Percentiles rank a stretch among this genome's conserved stretches.
phyloP scores from a whole-genome alignment of 1,140 invertebrate genomes.

The Mizuhopecten yessoensis region DNA sequence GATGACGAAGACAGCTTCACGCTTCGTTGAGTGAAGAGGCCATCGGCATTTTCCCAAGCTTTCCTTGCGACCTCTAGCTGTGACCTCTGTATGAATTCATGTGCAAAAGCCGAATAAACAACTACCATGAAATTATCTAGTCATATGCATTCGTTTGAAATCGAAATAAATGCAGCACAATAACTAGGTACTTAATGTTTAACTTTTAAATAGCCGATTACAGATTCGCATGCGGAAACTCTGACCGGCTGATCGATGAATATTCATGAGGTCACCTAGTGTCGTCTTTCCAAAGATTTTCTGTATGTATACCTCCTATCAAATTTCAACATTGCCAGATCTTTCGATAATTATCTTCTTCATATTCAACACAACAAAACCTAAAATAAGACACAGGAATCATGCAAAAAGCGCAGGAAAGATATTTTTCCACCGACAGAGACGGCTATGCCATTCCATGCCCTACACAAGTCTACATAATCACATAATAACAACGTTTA shows the following conservation, averaged over 20 bases:
- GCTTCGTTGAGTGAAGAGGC: background rate
- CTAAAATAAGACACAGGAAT: background rate
- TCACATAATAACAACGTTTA: background rate
- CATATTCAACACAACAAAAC: background rate
- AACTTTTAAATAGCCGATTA: background rate
- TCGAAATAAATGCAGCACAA: too few species aligned
- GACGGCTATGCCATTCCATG: background rate
- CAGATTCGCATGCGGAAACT: background rate
- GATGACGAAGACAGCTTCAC: background rate
- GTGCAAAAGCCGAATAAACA: background rate
- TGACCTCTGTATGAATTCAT: constrained; percentile 19
- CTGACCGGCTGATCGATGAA: constrained; percentile 9
- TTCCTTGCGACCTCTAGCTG: background rate
- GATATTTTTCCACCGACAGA: background rate
- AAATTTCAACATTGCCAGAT: background rate
- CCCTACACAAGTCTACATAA: background rate
- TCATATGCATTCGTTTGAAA: background rate
- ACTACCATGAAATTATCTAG: background rate
- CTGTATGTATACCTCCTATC: background rate
- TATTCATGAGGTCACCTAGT: background rate
- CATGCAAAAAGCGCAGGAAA: background rate
- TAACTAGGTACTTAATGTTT: too few species aligned
- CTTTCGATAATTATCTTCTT: background rate
- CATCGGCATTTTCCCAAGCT: constrained; percentile 29
- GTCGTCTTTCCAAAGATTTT: background rate